These are phyloP conservation scores for Vombatus ursinus DNA, from an alignment of 2,113 vertebrate species.

Conservation along the genomic window DNA sequence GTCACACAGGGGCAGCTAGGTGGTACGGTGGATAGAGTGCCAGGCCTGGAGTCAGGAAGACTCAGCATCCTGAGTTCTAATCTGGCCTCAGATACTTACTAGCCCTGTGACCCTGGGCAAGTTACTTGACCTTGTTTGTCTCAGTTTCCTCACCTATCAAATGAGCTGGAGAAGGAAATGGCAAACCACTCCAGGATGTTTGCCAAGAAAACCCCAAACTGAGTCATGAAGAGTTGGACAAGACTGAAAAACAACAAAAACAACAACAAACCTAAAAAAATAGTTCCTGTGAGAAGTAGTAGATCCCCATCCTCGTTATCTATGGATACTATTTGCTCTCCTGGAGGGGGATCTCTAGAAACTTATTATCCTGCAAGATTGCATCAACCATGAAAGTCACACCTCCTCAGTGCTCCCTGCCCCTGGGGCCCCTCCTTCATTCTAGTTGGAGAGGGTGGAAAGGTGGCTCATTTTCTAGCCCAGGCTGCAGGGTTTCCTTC, in stretches of 20 bases:
- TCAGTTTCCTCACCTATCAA: no score
- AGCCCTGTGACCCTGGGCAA: neutral
- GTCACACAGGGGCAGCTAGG: neutral
- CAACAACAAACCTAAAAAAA: neutral
- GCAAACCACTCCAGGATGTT: neutral
- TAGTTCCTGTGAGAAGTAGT: neutral
- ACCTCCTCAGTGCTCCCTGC: neutral
- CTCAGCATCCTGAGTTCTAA: neutral
- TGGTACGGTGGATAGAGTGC: neutral
- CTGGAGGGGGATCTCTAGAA: neutral
- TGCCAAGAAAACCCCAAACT: neutral
- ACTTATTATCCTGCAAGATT: neutral
- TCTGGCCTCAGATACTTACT: neutral
- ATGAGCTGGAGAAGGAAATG: no score
- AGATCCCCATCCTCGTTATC: neutral
- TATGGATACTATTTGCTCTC: neutral
- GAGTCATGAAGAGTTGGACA: neutral
- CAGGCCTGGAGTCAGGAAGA: neutral
- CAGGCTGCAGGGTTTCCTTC: neutral
- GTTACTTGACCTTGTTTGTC: no score
- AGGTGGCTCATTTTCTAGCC: neutral
- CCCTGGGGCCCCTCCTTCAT: neutral
- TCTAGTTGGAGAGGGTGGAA: neutral
- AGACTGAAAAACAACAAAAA: neutral
- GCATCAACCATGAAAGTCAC: neutral